Percentiles rank a stretch among this genome's conserved stretches.
Conservation (phyloP, 1,140 invertebrate species). For the Drosophila serrata region DNA sequence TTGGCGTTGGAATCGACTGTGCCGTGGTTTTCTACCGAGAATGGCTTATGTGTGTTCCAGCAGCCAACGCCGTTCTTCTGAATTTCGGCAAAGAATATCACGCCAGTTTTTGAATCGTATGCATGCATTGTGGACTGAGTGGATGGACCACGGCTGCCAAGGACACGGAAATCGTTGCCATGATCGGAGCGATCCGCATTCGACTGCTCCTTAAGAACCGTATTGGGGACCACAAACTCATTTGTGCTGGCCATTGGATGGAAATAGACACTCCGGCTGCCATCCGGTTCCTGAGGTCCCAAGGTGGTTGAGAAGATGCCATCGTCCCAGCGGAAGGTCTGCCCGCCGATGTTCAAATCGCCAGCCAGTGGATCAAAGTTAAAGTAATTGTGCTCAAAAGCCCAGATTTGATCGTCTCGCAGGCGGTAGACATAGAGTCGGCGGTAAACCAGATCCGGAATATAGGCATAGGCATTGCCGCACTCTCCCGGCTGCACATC, state of each 20-base stretch:
- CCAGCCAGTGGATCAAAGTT: slow-evolving; percentile 89
- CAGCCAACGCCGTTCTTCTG: slow-evolving; percentile 89
- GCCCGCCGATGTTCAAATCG: slow-evolving; percentile 89
- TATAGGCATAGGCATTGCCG: slow-evolving; percentile 89
- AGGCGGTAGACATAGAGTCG: slow-evolving; percentile 89
- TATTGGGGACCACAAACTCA: slow-evolving; percentile 90
- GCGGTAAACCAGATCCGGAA: slow-evolving; percentile 89
- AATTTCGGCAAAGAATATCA: slow-evolving; percentile 90
- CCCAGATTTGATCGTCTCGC: slow-evolving; percentile 88
- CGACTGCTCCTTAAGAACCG: slow-evolving; percentile 88
- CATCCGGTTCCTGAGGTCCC: slow-evolving; percentile 86
- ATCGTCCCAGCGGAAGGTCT: slow-evolving; percentile 90
- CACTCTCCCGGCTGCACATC: slow-evolving; percentile 88
- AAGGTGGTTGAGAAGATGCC: slow-evolving; percentile 90
- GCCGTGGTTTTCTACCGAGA: slow-evolving; percentile 87
- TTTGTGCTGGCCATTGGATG: slow-evolving; percentile 89
- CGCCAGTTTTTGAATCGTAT: slow-evolving; percentile 86
- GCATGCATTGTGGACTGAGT: slow-evolving; percentile 88
- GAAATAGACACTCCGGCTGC: slow-evolving; percentile 88
- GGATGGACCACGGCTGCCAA: slow-evolving; percentile 87
- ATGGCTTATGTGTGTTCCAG: slow-evolving; percentile 87
- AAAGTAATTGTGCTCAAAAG: slow-evolving; percentile 91
- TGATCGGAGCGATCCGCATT: slow-evolving; percentile 87
- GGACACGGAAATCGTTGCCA: slow-evolving; percentile 86
- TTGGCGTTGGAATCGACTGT: slow-evolving; percentile 87